phyloP scores from a whole-genome alignment of 2,797 vertebrate species.

The Catamblyrhynchus diadema region DNA sequence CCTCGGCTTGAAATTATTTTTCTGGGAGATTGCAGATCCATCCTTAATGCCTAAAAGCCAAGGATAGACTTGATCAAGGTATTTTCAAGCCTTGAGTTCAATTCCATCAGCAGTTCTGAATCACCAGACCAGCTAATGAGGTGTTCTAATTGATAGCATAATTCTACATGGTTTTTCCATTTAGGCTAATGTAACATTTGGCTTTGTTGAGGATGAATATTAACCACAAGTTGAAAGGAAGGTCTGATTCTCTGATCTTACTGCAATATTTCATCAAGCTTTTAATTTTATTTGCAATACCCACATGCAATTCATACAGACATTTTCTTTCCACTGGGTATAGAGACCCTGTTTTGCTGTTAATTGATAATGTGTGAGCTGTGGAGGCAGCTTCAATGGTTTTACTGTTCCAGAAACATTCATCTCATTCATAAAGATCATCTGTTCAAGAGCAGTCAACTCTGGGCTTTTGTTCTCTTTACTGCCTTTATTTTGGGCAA shows the following conservation, averaged over 20 bases:
- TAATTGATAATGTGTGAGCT: background rate
- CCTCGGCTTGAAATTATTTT: background rate
- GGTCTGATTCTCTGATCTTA: background rate
- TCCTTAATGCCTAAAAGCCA: background rate
- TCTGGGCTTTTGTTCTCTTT: background rate
- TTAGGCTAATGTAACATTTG: constrained; percentile 21
- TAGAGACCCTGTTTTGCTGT: background rate
- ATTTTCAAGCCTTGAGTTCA: constrained; percentile 6
- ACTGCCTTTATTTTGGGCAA: constrained; percentile 15
- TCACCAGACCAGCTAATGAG: constrained; percentile 23
- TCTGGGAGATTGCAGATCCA: background rate
- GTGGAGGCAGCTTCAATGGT: background rate
- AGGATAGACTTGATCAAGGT: background rate
- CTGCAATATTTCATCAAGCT: constrained; percentile 36
- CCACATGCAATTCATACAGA: background rate
- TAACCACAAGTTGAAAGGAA: constrained; percentile 20
- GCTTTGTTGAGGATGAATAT: background rate
- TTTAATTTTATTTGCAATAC: constrained; percentile 47
- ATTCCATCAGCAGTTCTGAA: constrained; percentile 31
- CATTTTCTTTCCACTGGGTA: constrained; percentile 36
- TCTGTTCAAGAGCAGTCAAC: constrained; percentile 9
- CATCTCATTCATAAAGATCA: background rate
- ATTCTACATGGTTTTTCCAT: constrained; percentile 12
- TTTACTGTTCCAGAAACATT: background rate
- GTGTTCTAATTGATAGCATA: background rate